These are phyloP conservation scores for Coryphaenoides rupestris DNA, from an alignment of 2,113 vertebrate species.

Conservation along the genomic window DNA sequence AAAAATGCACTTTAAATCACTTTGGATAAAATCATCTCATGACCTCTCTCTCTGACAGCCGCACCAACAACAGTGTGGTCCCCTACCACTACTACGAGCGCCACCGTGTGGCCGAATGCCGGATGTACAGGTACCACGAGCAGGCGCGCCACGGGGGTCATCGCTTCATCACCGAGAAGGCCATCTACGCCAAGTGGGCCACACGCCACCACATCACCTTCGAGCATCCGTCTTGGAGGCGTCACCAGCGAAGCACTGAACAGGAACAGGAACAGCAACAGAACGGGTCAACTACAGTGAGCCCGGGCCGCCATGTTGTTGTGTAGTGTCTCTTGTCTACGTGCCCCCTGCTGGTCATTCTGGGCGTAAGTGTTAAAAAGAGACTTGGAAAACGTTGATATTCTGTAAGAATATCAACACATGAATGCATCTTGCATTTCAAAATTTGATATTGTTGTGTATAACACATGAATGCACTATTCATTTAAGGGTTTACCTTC, in stretches of 20 bases:
- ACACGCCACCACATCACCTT: constrained; percentile 78
- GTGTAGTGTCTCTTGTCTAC: too few species aligned
- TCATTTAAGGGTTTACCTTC: too few species aligned
- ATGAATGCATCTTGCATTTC: too few species aligned
- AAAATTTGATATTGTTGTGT: too few species aligned
- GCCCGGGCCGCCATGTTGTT: too few species aligned
- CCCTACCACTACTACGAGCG: constrained; percentile 95
- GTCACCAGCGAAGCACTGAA: constrained; percentile 8
- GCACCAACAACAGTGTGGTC: constrained; percentile 69
- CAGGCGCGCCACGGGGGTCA: constrained; percentile 76
- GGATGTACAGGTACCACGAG: constrained; percentile 86
- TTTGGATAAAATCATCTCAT: too few species aligned
- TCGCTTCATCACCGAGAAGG: constrained; percentile 95
- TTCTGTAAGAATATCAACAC: too few species aligned
- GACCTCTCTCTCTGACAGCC: constrained; percentile 40
- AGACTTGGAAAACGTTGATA: too few species aligned
- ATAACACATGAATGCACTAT: too few species aligned
- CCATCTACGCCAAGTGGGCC: constrained; percentile 90
- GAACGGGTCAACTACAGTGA: not conserved
- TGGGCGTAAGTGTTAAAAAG: too few species aligned
- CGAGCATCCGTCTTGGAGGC: constrained; percentile 79
- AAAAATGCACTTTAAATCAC: not conserved
- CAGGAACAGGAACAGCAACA: not conserved
- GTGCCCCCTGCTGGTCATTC: too few species aligned
- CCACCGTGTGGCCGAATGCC: constrained; percentile 80